These are phyloP conservation scores for Rhagologus leucostigma DNA, from an alignment of 2,113 vertebrate genomes.

Conservation along the genomic window DNA sequence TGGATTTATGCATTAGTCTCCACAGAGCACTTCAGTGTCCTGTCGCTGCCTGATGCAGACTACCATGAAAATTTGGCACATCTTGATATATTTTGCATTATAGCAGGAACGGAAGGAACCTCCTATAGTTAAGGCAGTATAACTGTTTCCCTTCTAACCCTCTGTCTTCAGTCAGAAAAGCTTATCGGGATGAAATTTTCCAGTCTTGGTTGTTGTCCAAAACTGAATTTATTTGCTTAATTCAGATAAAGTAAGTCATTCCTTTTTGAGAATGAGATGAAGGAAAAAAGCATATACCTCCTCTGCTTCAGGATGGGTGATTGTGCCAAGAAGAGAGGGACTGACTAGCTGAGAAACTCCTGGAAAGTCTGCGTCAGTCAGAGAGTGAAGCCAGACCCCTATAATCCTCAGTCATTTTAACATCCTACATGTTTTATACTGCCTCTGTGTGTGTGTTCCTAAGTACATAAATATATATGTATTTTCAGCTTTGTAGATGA, in stretches of 20 bases:
- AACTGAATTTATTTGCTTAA: conserved; percentile 7
- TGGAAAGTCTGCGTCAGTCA: background rate
- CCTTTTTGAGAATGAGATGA: background rate
- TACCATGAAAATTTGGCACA: conserved; percentile 14
- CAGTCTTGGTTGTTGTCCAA: conserved; percentile 20
- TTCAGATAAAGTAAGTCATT: background rate
- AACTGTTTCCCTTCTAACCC: conserved; percentile 4
- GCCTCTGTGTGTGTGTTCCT: background rate
- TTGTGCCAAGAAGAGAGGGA: fast-evolving
- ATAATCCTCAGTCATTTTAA: background rate
- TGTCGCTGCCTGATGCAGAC: background rate
- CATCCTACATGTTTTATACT: background rate
- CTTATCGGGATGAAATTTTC: conserved; percentile 16
- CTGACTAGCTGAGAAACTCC: background rate
- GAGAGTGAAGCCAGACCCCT: background rate
- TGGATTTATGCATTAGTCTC: background rate
- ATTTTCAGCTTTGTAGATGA: background rate
- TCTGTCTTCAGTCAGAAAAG: conserved; percentile 30
- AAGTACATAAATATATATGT: background rate
- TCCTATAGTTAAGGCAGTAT: background rate
- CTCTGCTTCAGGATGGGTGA: background rate
- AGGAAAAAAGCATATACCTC: background rate
- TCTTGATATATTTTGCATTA: conserved; percentile 21
- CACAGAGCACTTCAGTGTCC: background rate
- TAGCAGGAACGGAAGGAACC: background rate